Percentiles rank a stretch among this genome's conserved stretches.
Conservation (phyloP, 1,140 invertebrate species). For the Piezodorus guildinii region DNA sequence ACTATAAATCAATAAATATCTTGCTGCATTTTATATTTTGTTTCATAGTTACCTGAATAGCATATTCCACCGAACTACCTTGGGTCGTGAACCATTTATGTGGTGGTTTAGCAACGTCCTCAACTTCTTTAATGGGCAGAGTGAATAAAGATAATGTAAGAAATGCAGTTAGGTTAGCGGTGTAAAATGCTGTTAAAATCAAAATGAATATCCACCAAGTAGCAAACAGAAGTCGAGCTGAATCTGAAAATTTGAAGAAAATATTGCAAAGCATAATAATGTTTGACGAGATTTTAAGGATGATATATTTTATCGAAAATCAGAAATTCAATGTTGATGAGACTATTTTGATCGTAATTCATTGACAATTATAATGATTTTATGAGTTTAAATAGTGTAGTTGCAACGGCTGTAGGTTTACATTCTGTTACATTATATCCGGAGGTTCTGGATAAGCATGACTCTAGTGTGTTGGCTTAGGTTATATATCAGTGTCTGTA, state of each 20-base stretch:
- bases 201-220: slow-evolving; percentile 88
- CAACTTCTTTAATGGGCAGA: slow-evolving; percentile 53
- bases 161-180: slow-evolving; percentile 80
- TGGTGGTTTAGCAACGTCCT: slow-evolving; percentile 52
- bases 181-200: slow-evolving; percentile 80
- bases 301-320: too few species aligned
- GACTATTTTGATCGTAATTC: not conserved
- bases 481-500: too few species aligned
- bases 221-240: slow-evolving; percentile 67
- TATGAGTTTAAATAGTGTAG: too few species aligned
- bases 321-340: too few species aligned
- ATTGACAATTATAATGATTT: not conserved
- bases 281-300: too few species aligned
- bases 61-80: slow-evolving; percentile 52
- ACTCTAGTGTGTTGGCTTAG: too few species aligned
- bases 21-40: too few species aligned
- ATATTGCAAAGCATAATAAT: too few species aligned
- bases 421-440: too few species aligned
- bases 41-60: slow-evolving; percentile 48
- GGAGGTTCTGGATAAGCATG: too few species aligned
- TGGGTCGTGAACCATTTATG: slow-evolving; percentile 54
- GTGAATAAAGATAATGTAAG: slow-evolving; percentile 73
- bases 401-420: too few species aligned
- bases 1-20: too few species aligned
- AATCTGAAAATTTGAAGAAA: slow-evolving; percentile 47